These are phyloP conservation scores for Dolichopus griseipennis DNA, from an alignment of 2,888 invertebrate species.

Conservation along the genomic window DNA sequence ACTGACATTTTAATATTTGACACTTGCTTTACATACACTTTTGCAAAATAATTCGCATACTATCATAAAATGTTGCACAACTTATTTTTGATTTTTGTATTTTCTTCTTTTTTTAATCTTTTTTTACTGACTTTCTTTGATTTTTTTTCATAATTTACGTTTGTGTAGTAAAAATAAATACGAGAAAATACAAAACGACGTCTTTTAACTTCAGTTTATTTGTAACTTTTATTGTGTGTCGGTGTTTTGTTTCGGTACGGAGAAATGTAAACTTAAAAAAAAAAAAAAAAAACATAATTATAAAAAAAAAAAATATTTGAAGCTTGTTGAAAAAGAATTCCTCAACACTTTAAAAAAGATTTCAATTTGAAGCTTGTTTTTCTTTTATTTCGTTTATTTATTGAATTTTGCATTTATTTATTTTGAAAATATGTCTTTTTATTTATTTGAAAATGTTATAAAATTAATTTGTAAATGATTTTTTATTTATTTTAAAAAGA, in stretches of 20 bases:
- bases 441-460: no score
- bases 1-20: neutral
- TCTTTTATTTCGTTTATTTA: no score
- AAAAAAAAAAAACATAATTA: no score
- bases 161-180: neutral
- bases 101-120: no score
- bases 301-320: no score
- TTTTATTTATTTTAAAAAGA: no score
- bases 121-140: neutral
- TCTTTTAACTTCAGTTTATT: neutral
- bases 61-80: slow-evolving; percentile 1
- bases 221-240: neutral
- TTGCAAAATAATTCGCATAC: neutral
- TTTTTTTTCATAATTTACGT: neutral
- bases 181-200: neutral
- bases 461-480: no score
- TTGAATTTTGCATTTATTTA: no score
- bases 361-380: no score
- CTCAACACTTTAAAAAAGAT: no score
- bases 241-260: neutral
- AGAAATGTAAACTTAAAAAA: neutral
- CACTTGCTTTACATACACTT: neutral
- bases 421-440: no score
- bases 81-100: neutral
- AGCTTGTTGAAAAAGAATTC: no score